These are phyloP conservation scores for Molossus molossus DNA, from an alignment of 2,797 vertebrate genomes.

Conservation along the genomic window DNA sequence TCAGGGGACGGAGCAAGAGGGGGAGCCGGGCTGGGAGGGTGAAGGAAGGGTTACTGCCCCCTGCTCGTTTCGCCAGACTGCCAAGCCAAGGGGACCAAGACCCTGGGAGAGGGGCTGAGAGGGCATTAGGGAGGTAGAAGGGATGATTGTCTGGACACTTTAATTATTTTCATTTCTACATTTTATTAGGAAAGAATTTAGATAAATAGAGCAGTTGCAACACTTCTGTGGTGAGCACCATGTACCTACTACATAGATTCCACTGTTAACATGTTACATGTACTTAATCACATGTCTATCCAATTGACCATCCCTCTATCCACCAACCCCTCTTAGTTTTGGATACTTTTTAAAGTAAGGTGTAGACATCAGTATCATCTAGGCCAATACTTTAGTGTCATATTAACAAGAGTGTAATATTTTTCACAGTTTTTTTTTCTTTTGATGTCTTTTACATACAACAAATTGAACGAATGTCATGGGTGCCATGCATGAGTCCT, in stretches of 20 bases:
- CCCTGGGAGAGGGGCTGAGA: neutral
- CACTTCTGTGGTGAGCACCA: neutral
- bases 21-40: accelerated
- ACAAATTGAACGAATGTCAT: neutral
- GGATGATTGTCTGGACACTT: neutral
- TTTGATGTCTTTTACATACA: neutral
- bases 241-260: neutral
- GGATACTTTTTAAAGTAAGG: neutral
- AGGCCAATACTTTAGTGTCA: neutral
- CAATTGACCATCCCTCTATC: neutral
- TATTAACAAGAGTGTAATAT: neutral
- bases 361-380: too few relatives aligned
- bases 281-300: accelerated
- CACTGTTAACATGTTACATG: accelerated
- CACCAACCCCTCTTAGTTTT: too few relatives aligned
- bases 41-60: neutral
- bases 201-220: neutral
- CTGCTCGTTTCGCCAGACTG: neutral
- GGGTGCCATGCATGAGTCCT: neutral
- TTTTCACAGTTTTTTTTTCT: neutral
- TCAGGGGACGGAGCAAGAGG: neutral
- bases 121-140: neutral
- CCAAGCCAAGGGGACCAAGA: neutral
- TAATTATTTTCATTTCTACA: neutral
- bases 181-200: neutral